These are phyloP conservation scores for Drosophila longiperda DNA, from an alignment of 2,888 invertebrate genomes.

Conservation along the genomic window DNA sequence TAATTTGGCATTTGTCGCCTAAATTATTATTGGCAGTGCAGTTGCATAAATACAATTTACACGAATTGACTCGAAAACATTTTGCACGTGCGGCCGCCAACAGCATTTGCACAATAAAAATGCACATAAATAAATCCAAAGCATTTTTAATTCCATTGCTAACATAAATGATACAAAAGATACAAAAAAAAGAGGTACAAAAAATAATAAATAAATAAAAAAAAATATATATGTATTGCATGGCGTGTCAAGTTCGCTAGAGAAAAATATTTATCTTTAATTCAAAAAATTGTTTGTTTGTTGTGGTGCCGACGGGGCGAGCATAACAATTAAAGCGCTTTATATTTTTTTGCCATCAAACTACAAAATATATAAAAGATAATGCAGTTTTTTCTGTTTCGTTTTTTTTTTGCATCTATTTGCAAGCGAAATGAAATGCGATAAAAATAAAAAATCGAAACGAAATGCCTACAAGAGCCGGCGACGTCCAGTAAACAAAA, in stretches of 20 bases:
- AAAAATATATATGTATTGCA: conserved; percentile 1
- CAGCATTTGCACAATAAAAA: conserved; percentile 47
- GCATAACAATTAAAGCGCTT: conserved; percentile 46
- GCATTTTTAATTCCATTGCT: background rate
- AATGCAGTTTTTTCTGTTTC: conserved; percentile 3
- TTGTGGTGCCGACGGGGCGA: background rate
- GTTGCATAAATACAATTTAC: conserved; percentile 50
- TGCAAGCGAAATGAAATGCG: conserved; percentile 31
- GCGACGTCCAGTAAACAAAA: conserved; percentile 58
- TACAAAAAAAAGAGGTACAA: background rate
- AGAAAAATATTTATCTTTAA: conserved; percentile 45
- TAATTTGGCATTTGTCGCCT: conserved; percentile 3
- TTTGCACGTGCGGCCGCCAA: conserved; percentile 48
- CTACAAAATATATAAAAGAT: conserved; percentile 6
- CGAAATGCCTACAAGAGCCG: conserved; percentile 21
- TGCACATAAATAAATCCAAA: conserved; percentile 43
- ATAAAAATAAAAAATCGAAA: conserved; percentile 19
- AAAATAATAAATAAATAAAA: background rate
- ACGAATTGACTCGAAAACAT: conserved; percentile 27
- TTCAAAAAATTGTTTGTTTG: conserved; percentile 33
- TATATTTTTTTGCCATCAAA: conserved; percentile 33
- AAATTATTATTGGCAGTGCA: conserved; percentile 33
- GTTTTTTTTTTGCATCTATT: conserved; percentile 11
- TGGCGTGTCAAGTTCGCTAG: conserved; percentile 32
- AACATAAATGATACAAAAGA: background rate